Base-by-base conservation (phyloP, 2,113 vertebrate genomes). In the Columba janthina region DNA sequence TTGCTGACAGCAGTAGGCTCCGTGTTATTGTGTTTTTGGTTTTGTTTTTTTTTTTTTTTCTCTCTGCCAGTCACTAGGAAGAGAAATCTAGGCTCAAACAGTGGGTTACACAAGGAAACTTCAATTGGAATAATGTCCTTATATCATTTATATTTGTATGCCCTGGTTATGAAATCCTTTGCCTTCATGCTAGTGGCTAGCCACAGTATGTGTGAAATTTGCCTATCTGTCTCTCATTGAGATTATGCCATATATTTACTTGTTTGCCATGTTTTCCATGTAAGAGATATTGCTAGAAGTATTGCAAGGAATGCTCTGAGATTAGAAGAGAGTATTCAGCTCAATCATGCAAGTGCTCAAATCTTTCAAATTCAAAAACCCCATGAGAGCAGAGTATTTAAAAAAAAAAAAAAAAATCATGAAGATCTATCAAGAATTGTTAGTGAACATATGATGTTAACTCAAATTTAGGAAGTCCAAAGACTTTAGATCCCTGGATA, bases 21-120 rank as follows among this genome's bases (percentile, higher is more conserved):
- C 2, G 6, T 48, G 26, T 0, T 1, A 17, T 12, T 44, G 10
- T 2, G 29, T 53, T 53, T 61, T 51, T 34, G 15, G 1, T 10
- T 5, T 19, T 34, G 9, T 73, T 22, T 44, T 25, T 15, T 1
- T 10, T 5, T 18, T 34, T 9, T 76, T 22, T 48, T 21, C 9
- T 6, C 10, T 26, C 3, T 38, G 12, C 17, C 32, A 36, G 31
- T 50, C 29, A 9, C 28, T 50, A 51, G 28, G n/a, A 77, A 73
- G 15, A 34, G 28, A 48, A n/a, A 54, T 22, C 22, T 10, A 29
- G 24, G 14, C 4, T 89, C 38, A 67, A 77, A 5, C 16, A 48
- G 34, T 56, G 48, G 22, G 11, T 32, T 79, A 38, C 13, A 65
- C 9, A 51, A 69, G 11, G 44, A 73, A n/a, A 54, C 19, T 66